phyloP scores from a whole-genome alignment of 2,888 invertebrate species.

The Tubulanus polymorphus region DNA sequence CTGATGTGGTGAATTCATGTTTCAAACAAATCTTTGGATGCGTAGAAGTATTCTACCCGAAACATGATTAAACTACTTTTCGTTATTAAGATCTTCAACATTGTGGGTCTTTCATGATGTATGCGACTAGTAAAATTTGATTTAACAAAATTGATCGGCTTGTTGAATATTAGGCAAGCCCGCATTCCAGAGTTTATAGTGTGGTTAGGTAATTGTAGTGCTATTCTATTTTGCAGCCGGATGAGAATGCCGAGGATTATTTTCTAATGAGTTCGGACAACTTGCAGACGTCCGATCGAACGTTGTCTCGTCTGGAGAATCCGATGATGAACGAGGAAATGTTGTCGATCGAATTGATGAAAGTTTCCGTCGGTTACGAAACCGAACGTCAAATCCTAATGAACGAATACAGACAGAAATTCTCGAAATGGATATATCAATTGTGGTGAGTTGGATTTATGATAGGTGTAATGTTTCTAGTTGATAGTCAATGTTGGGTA shows the following conservation, averaged over 20 bases:
- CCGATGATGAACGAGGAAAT: conserved; percentile 42
- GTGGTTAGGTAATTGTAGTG: no score
- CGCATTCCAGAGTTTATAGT: no score
- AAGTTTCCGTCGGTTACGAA: conserved; percentile 26
- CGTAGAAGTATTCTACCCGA: no score
- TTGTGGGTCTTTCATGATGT: no score
- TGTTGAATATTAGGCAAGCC: no score
- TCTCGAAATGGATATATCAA: conserved; percentile 46
- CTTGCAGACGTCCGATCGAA: conserved; percentile 44
- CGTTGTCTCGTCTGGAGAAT: conserved; percentile 40
- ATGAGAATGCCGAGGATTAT: conserved; percentile 37
- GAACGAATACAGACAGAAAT: conserved; percentile 29
- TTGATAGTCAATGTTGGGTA: not conserved
- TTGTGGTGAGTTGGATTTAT: conserved; percentile 37
- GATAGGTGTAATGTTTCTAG: not conserved
- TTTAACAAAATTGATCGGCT: no score
- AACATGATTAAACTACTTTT: no score
- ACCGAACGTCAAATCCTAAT: conserved; percentile 30
- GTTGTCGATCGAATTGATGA: conserved; percentile 28
- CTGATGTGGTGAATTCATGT: no score
- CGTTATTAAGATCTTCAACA: no score
- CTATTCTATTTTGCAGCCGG: conserved; percentile 22
- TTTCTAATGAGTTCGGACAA: conserved; percentile 32
- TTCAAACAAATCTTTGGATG: no score
- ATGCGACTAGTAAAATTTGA: no score